Percentiles rank a stretch among this genome's conserved stretches.
Conservation (phyloP, 2,888 invertebrate genomes). For the Campoplex capitator region DNA sequence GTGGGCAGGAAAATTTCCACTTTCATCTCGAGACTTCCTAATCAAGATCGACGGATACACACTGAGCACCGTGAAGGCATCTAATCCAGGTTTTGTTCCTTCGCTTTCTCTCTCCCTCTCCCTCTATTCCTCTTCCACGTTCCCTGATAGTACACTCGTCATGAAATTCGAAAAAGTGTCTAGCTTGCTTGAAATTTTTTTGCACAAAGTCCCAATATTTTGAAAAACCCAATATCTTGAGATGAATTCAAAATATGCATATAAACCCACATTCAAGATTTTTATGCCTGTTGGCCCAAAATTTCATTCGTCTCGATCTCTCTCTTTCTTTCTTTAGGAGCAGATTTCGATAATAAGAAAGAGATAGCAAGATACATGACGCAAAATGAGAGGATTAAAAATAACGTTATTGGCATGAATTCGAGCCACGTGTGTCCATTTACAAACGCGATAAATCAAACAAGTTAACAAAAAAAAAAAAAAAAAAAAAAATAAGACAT, state of each 20-base stretch:
- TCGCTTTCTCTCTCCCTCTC: constrained; percentile 57
- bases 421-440: constrained; percentile 16
- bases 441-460: not conserved
- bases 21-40: constrained; percentile 73
- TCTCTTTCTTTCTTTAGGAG: not conserved
- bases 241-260: constrained; percentile 36
- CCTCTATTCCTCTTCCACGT: constrained; percentile 33
- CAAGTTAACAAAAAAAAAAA: constrained; percentile 58
- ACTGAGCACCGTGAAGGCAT: constrained; percentile 20
- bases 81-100: constrained; percentile 16
- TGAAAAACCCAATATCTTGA: not conserved
- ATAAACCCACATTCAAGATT: constrained; percentile 46
- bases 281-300: constrained; percentile 12
- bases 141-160: not conserved
- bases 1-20: constrained; percentile 72
- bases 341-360: constrained; percentile 59
- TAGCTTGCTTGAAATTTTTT: constrained; percentile 37
- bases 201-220: not conserved
- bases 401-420: not conserved
- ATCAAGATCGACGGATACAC: constrained; percentile 76
- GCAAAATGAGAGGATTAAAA: not conserved
- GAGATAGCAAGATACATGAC: constrained; percentile 27
- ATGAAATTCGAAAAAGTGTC: constrained; percentile 10
- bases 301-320: constrained; percentile 22
- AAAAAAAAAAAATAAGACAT: constrained; percentile 51